Base-by-base conservation (phyloP, 2,888 invertebrate genomes). In the Ormia ochracea region DNA sequence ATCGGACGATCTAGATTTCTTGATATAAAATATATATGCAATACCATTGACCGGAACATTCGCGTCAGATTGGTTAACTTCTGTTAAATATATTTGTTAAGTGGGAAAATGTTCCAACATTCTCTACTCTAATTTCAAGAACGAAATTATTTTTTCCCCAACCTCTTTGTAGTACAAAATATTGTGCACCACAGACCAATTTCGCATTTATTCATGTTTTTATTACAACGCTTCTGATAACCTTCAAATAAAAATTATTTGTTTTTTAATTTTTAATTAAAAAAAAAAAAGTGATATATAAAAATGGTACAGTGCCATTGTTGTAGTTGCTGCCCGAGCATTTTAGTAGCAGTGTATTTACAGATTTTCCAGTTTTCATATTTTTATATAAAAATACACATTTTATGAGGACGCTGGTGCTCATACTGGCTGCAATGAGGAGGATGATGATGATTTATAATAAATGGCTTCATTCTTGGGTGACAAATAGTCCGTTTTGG, bases 401-500 rank as follows among this genome's bases (percentile, higher is more conserved):
- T 76, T 80, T 80, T 70, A 75, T 76, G 58, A 65, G 56, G 17
- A 38, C 28, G 33, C 33, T 63, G 52, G 31, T 54, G 72, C 3
- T 54, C 61, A 19, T 6, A 17, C 12, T 14, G 54, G 12, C 33
- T 31, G 31, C n/a, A 14, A 19, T 43, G 43, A 56, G 5, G 50
- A 41, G 70, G 14, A 61, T 7, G 33, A 19, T 59, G 73, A 31
- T 74, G 70, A 68, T 61, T 52, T 61, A 76, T 76, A 80, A 80
- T 80, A 80, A 80, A 80, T 80, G 70, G 76, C 80, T 80, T 80
- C 63, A 77, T 80, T 80, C 50, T 66, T 73, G 72, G 66, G 61
- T 80, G 80, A 80, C 80, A 80, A 80, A 80, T 80, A 76, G 80
- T 72, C 76, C 80, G 76, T 76, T 77, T 77, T 72, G 76, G 76